phyloP scores from a whole-genome alignment of 37 sponge, comb jelly and placozoan genomes.

The Beroe forskalii region DNA sequence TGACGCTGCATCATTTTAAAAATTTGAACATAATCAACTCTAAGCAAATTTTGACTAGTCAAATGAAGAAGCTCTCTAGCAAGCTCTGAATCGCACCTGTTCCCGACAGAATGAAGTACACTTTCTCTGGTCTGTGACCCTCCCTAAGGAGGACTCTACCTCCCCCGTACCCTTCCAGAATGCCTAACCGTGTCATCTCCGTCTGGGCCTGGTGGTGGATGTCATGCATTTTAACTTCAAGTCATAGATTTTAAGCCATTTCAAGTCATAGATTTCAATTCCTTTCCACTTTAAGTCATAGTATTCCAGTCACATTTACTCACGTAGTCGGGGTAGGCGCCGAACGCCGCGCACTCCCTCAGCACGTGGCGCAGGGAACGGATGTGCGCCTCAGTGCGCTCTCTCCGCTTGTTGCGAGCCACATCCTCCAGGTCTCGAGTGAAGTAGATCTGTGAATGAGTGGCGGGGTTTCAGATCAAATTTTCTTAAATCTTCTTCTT shows the following conservation, averaged over 20 bases:
- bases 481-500: background rate
- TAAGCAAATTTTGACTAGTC: too few relatives aligned
- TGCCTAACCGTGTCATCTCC: constrained; percentile 4
- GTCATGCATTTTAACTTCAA: too few relatives aligned
- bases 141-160: constrained; percentile 35
- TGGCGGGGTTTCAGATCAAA: background rate
- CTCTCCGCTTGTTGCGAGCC: background rate
- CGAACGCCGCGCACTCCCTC: constrained; percentile 42
- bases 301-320: too few relatives aligned
- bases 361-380: constrained; percentile 17
- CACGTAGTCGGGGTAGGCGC: constrained; percentile 33
- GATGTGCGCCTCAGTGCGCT: constrained; percentile 4
- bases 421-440: constrained; percentile 29
- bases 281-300: too few relatives aligned
- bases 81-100: constrained; percentile 9
- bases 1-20: too few relatives aligned
- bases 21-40: too few relatives aligned
- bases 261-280: too few relatives aligned
- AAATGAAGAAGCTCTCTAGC: too few relatives aligned
- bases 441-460: constrained; percentile 25
- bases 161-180: constrained; percentile 49
- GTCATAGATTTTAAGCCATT: too few relatives aligned
- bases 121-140: constrained; percentile 14
- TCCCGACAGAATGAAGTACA: constrained; percentile 62
- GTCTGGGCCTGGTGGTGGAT: constrained; percentile 23